phyloP scores from a whole-genome alignment of 2,113 vertebrate species.

The Recurvirostra avosetta region DNA sequence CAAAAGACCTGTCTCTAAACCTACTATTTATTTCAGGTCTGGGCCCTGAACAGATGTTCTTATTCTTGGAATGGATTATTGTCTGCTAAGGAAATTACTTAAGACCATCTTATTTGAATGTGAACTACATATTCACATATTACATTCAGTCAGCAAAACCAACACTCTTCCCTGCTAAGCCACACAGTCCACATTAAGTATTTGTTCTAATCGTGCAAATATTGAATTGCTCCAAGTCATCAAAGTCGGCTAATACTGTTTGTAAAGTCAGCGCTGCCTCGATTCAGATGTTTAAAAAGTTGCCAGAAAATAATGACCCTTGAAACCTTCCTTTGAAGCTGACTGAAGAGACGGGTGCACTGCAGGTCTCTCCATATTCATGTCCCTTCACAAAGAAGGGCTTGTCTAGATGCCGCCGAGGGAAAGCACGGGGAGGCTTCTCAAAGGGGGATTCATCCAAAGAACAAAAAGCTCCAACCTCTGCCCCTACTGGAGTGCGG shows the following conservation, averaged over 20 bases:
- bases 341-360: neutral
- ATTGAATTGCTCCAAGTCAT: conserved; percentile 13
- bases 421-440: neutral
- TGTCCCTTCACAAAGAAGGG: conserved; percentile 11
- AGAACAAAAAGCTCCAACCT: conserved; percentile 43
- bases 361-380: conserved; percentile 48
- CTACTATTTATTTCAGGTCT: neutral
- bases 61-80: neutral
- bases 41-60: conserved; percentile 2
- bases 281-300: neutral
- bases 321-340: conserved; percentile 35
- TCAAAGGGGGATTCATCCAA: conserved; percentile 38
- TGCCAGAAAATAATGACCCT: conserved; percentile 6
- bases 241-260: conserved; percentile 27
- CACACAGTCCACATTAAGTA: neutral
- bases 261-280: neutral
- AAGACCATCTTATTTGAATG: conserved; percentile 10
- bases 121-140: neutral
- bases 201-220: conserved; percentile 24
- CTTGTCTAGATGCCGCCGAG: conserved; percentile 22
- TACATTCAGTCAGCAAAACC: neutral
- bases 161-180: neutral
- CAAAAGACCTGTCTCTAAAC: neutral
- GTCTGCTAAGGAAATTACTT: conserved; percentile 29
- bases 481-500: neutral